phyloP scores from a whole-genome alignment of 2,113 vertebrate species.

The Phyllostomus discolor region DNA sequence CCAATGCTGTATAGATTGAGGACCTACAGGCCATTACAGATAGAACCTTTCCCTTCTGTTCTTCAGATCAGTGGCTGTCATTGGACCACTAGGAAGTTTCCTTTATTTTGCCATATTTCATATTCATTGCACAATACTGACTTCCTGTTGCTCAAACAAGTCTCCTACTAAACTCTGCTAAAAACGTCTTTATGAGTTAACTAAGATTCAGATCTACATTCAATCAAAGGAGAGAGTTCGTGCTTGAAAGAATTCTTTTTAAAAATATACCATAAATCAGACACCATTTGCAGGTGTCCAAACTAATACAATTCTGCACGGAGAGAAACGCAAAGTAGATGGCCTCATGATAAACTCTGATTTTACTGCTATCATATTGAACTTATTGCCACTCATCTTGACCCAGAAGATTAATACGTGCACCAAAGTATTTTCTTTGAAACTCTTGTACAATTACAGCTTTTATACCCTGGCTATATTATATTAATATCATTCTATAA shows the following conservation, averaged over 20 bases:
- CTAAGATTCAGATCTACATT: not conserved
- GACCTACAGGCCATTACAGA: not conserved
- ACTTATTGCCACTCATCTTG: not conserved
- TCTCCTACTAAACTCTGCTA: not conserved
- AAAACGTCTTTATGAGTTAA: not conserved
- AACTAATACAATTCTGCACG: not conserved
- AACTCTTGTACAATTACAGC: not conserved
- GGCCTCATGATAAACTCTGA: not conserved
- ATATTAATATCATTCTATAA: not conserved
- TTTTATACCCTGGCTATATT: not conserved
- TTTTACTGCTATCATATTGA: not conserved
- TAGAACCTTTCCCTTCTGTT: not conserved
- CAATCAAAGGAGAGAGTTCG: not conserved
- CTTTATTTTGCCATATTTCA: not conserved
- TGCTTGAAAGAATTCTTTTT: not conserved
- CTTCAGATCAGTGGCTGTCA: not conserved
- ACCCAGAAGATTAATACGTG: not conserved
- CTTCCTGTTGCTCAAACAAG: not conserved
- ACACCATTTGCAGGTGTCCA: not conserved
- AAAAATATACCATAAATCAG: not conserved
- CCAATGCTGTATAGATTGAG: not conserved
- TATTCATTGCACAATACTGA: not conserved
- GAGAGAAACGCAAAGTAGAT: not conserved
- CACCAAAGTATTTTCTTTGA: conserved; percentile 11
- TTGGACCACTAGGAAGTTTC: not conserved